Conservation (phyloP, 2,113 vertebrate genomes). For the Rhynchopsitta pachyrhyncha region DNA sequence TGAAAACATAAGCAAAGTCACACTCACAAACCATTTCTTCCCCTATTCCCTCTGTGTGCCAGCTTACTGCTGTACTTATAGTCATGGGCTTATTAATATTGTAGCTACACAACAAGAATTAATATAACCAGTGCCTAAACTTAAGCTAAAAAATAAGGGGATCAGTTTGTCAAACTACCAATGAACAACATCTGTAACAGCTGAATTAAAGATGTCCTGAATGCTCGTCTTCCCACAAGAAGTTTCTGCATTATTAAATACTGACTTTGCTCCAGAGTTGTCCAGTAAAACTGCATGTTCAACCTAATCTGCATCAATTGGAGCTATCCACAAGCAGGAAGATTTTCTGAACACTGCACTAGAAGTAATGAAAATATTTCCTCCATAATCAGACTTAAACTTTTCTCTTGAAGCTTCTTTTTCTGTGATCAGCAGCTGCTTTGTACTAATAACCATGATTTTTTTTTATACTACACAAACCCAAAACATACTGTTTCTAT, state of each 20-base stretch:
- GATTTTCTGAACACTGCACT: not conserved
- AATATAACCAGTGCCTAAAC: not conserved
- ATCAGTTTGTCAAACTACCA: not conserved
- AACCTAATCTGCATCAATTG: not conserved
- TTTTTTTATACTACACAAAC: not conserved
- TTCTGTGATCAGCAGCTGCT: not conserved
- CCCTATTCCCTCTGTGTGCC: not conserved
- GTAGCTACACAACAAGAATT: conserved; percentile 1
- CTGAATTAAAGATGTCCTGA: not conserved
- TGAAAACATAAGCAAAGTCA: not conserved
- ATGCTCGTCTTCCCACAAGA: not conserved
- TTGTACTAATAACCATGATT: not conserved
- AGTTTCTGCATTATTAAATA: not conserved
- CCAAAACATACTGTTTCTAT: not conserved
- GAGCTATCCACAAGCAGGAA: not conserved
- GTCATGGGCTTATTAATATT: not conserved
- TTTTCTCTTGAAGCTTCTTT: not conserved
- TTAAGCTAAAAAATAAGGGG: not conserved
- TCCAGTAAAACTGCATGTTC: not conserved
- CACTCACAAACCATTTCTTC: not conserved
- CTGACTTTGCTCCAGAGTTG: not conserved
- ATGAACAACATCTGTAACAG: not conserved
- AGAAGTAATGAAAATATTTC: not conserved
- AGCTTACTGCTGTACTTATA: not conserved
- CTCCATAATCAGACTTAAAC: not conserved